A percentile compares a stretch with the other conserved stretches of the same genome.
These are phyloP conservation scores for Hyalella azteca DNA, from an alignment of 2,888 invertebrate species.

Conservation along the genomic window DNA sequence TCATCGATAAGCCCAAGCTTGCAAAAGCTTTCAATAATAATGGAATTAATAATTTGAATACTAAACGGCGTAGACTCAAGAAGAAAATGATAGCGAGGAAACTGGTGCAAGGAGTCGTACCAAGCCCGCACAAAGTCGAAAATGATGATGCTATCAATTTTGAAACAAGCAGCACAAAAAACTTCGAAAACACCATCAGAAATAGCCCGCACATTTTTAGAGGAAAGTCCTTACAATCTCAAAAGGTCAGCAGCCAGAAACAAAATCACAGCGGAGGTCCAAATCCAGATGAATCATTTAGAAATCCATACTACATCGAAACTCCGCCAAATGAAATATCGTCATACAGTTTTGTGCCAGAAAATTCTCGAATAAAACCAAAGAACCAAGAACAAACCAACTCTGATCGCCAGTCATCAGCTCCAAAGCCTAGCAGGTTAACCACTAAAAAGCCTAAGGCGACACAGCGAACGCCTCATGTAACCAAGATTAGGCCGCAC, in stretches of 20 bases:
- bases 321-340: neutral
- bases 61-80: neutral
- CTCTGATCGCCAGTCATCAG: neutral
- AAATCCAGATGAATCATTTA: conserved; percentile 8
- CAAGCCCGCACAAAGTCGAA: conserved; percentile 5
- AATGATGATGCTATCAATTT: neutral
- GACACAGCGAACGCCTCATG: neutral
- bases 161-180: conserved; percentile 19
- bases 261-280: conserved; percentile 26
- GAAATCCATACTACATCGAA: conserved; percentile 26
- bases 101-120: neutral
- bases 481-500: neutral
- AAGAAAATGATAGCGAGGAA: conserved; percentile 1
- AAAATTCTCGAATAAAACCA: conserved; percentile 12
- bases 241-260: neutral
- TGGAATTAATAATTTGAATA: neutral
- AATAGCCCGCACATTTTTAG: neutral
- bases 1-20: neutral
- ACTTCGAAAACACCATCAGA: conserved; percentile 6
- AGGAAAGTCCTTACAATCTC: neutral
- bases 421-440: neutral
- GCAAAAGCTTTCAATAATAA: neutral
- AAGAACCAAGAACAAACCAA: neutral
- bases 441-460: neutral
- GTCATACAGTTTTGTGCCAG: conserved; percentile 32